Evolutionary conservation across 2,888 invertebrate genomes (phyloP).

Genomic region (Perithous albicinctus): DNA sequence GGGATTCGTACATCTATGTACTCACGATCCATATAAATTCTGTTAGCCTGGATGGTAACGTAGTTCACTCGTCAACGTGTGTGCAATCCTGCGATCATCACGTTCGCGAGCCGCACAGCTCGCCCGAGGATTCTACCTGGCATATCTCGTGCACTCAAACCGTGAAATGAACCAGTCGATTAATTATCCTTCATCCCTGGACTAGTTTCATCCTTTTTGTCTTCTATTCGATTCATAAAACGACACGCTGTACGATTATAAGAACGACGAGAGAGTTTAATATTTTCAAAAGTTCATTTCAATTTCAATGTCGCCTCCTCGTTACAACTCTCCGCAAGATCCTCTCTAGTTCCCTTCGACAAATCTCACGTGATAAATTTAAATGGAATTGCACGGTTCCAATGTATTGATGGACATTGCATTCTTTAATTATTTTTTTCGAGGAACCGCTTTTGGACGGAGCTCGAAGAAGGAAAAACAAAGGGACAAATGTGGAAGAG

Average conservation of each 20-base stretch:
- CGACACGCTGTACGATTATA: background rate
- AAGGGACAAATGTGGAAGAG: background rate
- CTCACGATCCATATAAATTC: slow-evolving; percentile 45
- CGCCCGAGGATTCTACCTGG: slow-evolving; percentile 15
- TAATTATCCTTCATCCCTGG: slow-evolving; percentile 46
- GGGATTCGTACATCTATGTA: slow-evolving; percentile 44
- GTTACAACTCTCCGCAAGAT: background rate
- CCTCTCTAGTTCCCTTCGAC: slow-evolving; percentile 2
- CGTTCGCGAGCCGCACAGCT: slow-evolving; percentile 42
- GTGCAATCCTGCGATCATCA: slow-evolving; percentile 60
- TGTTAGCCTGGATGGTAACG: background rate
- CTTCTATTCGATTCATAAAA: background rate
- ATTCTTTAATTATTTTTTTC: slow-evolving; percentile 54
- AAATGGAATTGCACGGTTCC: background rate
- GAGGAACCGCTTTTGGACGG: slow-evolving; percentile 37
- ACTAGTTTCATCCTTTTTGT: background rate
- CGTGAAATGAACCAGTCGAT: slow-evolving; percentile 50
- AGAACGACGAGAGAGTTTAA: slow-evolving; percentile 10
- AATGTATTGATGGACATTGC: slow-evolving; percentile 35
- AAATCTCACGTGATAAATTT: background rate
- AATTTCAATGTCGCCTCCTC: background rate
- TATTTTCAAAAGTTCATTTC: slow-evolving; percentile 32
- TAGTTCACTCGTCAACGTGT: slow-evolving; percentile 35
- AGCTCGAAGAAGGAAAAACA: slow-evolving; percentile 3
- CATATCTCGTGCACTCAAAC: slow-evolving; percentile 15